Base-by-base conservation (phyloP, 2,797 vertebrate genomes). In the Hypotaenidia philippensis region DNA sequence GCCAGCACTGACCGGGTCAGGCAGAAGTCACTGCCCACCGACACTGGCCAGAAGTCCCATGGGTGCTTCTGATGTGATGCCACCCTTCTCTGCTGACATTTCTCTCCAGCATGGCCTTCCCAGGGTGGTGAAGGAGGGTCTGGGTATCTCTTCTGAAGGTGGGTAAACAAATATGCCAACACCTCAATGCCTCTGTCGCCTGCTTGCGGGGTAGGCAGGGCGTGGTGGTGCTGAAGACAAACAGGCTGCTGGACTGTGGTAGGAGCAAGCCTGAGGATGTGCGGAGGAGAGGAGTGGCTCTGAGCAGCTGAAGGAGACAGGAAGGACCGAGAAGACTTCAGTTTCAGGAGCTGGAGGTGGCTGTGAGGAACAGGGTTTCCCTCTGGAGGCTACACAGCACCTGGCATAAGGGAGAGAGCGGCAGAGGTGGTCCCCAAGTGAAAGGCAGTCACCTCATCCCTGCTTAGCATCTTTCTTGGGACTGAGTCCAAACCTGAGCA, bases 181-280 rank as follows among this genome's bases (percentile, higher is more conserved):
- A 47, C 5, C 6, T 65, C 26, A 36, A 5, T 32, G 40, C 12
- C n/a, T 74, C 50, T 50, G 13, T 27, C 86, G 14, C 11, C 50
- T 1, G 0, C 18, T 23, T 36, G 20, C 9, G 13, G 34, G 13
- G 2, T 0, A 1, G 29, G 41, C 45, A 61, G 31, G 17, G 5
- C 10, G 17, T 50, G 26, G 29, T 22, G 22, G 9, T 38, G 13
- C 52, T 29, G 16, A 13, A 34, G 5, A 9, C 21, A 56, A n/a
- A n/a, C 8, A 20, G 7, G 45, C 31, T 50, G 36, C 17, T 45
- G 44, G 50, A 53, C 18, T 23, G 11, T 1, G 22, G 47, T 1
- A 2, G 55, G 12, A 87, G 2, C 16, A 61, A 19, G 34, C 2
- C 8, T 0, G 2, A 79, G n/a, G n/a, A 41, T 47, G 15, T 9